Evolutionary conservation across 2,888 invertebrate genomes (phyloP).

Genomic region (Eristalinus sepulchralis): DNA sequence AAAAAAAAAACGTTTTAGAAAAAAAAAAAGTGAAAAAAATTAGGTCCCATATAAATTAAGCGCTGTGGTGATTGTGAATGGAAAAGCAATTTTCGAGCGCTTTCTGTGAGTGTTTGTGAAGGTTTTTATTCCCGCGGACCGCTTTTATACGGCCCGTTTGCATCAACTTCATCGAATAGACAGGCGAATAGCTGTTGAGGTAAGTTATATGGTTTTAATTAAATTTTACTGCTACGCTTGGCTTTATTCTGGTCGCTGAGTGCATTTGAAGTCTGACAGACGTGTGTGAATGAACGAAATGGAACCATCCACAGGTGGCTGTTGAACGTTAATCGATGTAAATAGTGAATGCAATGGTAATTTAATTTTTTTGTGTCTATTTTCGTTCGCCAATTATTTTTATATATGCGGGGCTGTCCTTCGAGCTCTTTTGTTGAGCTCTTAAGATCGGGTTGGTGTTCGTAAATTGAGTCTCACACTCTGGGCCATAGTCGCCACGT

Average conservation of each 20-base stretch:
- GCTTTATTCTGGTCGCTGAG: background rate
- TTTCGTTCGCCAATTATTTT: background rate
- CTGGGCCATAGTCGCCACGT: no score
- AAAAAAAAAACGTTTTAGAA: slow-evolving; percentile 5
- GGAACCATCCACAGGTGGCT: background rate
- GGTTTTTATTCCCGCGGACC: background rate
- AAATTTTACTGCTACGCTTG: background rate
- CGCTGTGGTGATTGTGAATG: slow-evolving; percentile 42
- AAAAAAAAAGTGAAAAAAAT: no score
- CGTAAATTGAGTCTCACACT: no score
- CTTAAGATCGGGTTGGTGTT: no score
- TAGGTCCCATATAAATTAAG: slow-evolving; percentile 36
- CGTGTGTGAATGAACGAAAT: background rate
- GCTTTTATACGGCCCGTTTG: background rate
- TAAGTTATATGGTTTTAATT: background rate
- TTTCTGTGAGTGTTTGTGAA: slow-evolving; percentile 15
- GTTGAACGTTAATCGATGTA: background rate
- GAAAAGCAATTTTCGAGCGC: slow-evolving; percentile 51
- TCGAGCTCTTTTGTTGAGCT: no score
- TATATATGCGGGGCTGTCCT: no score
- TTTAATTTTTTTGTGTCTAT: background rate
- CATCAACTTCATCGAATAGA: slow-evolving; percentile 5
- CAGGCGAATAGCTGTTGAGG: background rate
- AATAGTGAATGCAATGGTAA: background rate
- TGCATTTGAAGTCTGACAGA: background rate